phyloP scores from a whole-genome alignment of 1,140 invertebrate species.

The Lepidurus packardi region DNA sequence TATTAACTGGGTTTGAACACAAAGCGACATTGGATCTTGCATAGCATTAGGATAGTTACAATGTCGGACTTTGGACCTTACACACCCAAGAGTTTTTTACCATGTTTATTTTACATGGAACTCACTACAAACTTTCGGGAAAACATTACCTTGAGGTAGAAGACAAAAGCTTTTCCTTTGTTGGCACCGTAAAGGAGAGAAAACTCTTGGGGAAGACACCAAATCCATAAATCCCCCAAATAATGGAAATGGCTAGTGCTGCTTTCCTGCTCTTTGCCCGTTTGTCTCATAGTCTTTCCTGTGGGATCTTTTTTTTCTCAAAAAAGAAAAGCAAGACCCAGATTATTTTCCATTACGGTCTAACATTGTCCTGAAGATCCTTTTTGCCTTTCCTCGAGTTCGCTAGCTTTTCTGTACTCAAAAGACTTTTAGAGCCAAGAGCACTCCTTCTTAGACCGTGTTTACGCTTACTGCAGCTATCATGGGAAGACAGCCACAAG shows the following conservation, averaged over 20 bases:
- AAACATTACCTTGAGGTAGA: no score
- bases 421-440: neutral
- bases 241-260: neutral
- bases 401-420: neutral
- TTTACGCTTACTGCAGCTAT: neutral
- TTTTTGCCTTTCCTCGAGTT: neutral
- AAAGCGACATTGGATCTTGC: no score
- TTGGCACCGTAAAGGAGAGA: no score
- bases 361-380: neutral
- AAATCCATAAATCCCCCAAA: conserved; percentile 9
- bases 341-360: conserved; percentile 2
- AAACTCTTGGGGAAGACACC: no score
- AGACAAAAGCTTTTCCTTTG: no score
- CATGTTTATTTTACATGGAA: no score
- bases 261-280: neutral
- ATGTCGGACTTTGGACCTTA: no score
- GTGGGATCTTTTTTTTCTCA: neutral
- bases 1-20: no score
- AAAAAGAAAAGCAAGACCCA: neutral
- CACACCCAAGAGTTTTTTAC: no score
- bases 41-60: no score
- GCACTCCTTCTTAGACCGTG: neutral
- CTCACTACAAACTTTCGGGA: no score
- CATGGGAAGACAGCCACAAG: neutral
- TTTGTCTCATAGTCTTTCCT: neutral